Evolutionary conservation across 2,797 vertebrate genomes (phyloP).

Genomic region (Enteromius thamalakanensis): DNA sequence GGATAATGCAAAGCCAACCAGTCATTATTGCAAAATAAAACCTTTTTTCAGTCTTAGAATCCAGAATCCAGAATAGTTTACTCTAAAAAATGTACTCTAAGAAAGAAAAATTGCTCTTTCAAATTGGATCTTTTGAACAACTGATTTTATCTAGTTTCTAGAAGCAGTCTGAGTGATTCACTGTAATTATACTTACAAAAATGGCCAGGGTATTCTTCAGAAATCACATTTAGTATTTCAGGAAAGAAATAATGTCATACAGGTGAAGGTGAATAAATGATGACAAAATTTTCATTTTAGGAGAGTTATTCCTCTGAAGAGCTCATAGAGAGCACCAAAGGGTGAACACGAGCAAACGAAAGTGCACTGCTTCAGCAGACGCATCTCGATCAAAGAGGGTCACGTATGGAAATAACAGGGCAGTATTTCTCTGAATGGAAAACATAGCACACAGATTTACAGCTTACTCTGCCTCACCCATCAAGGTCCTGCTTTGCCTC

Average conservation of each 20-base stretch:
- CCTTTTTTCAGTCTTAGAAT: too few relatives aligned
- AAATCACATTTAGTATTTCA: not conserved
- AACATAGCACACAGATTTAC: slow-evolving; percentile 44
- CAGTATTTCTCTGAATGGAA: slow-evolving; percentile 15
- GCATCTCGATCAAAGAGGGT: slow-evolving; percentile 1
- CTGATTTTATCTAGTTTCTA: not conserved
- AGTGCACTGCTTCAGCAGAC: not conserved
- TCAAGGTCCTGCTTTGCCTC: slow-evolving; percentile 44
- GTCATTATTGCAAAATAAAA: not conserved
- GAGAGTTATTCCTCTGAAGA: not conserved
- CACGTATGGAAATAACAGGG: slow-evolving; percentile 26
- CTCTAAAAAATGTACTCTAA: too few relatives aligned
- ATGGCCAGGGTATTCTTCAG: not conserved
- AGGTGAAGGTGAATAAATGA: not conserved
- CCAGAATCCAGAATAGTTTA: not conserved
- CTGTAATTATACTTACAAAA: not conserved
- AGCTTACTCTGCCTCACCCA: slow-evolving; percentile 26
- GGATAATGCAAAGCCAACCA: not conserved
- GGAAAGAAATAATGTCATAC: not conserved
- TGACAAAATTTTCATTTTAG: not conserved
- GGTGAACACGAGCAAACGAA: not conserved
- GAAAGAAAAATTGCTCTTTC: too few relatives aligned
- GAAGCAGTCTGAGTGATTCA: not conserved
- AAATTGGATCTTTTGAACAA: not conserved
- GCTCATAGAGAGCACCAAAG: not conserved